Conservation (phyloP, 2,888 invertebrate genomes). For the Platycnemis pennipes region DNA sequence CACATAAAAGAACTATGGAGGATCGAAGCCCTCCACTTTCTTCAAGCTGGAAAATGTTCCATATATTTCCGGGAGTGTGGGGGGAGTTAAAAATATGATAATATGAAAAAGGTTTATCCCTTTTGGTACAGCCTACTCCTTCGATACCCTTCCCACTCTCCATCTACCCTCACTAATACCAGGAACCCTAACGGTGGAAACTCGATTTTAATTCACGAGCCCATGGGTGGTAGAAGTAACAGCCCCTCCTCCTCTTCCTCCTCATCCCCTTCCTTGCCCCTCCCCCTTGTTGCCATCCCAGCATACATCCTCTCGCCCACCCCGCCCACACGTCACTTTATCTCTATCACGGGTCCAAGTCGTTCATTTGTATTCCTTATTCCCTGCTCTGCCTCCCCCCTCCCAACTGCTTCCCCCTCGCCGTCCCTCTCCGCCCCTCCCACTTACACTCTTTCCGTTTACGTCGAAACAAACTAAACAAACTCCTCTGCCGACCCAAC, state of each 20-base stretch:
- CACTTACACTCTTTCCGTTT: not conserved
- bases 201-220: slow-evolving; percentile 32
- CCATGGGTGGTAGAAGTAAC: not conserved
- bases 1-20: not conserved
- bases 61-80: not conserved
- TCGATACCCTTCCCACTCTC: not conserved
- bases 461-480: slow-evolving; percentile 10
- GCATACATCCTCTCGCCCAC: not conserved
- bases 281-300: not conserved
- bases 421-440: not conserved
- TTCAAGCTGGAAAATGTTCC: slow-evolving; percentile 12
- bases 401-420: not conserved
- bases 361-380: slow-evolving; percentile 28
- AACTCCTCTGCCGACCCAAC: slow-evolving; percentile 13
- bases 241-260: not conserved
- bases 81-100: slow-evolving; percentile 7
- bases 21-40: not conserved
- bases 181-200: not conserved
- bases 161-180: not conserved
- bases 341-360: slow-evolving; percentile 8
- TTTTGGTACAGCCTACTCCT: not conserved
- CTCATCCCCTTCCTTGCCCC: not conserved
- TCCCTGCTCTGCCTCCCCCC: not conserved
- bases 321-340: not conserved
- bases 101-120: not conserved